phyloP scores from a whole-genome alignment of 1,140 invertebrate species.

The Drosophila funebris region DNA sequence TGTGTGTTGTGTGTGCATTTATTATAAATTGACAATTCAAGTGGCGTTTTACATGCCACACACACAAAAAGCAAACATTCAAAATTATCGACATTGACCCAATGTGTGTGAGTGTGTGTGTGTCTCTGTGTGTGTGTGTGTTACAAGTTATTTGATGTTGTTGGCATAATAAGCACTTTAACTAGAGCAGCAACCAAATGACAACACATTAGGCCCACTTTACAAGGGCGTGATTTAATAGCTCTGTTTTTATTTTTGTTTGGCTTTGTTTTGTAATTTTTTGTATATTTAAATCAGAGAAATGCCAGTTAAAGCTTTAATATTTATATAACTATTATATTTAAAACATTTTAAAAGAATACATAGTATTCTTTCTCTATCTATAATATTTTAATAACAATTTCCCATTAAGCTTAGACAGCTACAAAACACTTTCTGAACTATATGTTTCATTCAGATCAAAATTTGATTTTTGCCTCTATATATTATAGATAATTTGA shows the following conservation, averaged over 20 bases:
- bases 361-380: too few species aligned
- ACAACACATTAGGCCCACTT: slow-evolving; percentile 57
- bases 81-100: slow-evolving; percentile 40
- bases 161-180: slow-evolving; percentile 61
- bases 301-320: background rate
- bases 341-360: too few species aligned
- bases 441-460: too few species aligned
- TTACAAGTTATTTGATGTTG: slow-evolving; percentile 42
- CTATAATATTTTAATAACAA: too few species aligned
- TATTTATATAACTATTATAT: too few species aligned
- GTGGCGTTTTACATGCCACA: slow-evolving; percentile 64
- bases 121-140: slow-evolving; percentile 34
- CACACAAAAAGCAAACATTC: slow-evolving; percentile 2
- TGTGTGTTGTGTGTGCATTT: slow-evolving; percentile 64
- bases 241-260: slow-evolving; percentile 29
- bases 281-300: background rate
- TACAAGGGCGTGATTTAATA: slow-evolving; percentile 72
- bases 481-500: too few species aligned
- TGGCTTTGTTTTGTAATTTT: slow-evolving; percentile 16
- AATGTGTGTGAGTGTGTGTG: slow-evolving; percentile 36
- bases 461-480: too few species aligned
- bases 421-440: too few species aligned
- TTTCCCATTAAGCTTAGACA: too few species aligned
- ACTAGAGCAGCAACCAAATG: slow-evolving; percentile 62
- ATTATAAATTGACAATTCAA: slow-evolving; percentile 77